Evolutionary conservation across 2,113 vertebrate genomes (phyloP).

Genomic region (Ameiurus melas): DNA sequence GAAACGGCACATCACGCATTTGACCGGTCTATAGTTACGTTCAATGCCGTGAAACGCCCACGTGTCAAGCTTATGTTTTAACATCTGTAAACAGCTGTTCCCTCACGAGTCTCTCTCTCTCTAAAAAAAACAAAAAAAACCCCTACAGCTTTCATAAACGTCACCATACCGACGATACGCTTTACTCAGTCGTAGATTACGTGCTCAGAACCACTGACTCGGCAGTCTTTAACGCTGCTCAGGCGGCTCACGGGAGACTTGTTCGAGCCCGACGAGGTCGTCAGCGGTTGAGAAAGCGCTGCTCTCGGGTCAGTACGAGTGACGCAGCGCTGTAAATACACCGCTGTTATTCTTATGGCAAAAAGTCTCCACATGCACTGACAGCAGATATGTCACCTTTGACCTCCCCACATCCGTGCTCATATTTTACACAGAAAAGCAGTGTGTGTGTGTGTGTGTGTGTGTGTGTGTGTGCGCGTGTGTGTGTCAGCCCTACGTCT

Average conservation of each 20-base stretch:
- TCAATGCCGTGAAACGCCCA: too few species aligned
- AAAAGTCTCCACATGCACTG: conserved; percentile 10
- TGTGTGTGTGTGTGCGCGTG: background rate
- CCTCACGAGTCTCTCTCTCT: too few species aligned
- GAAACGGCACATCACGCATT: too few species aligned
- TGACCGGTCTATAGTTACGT: too few species aligned
- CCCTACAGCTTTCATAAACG: too few species aligned
- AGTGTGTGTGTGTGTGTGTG: background rate
- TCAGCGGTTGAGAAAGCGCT: background rate
- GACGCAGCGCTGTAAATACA: conserved; percentile 1
- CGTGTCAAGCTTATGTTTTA: too few species aligned
- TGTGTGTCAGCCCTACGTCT: background rate
- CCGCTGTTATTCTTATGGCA: conserved; percentile 18
- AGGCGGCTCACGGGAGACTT: background rate
- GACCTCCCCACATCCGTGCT: conserved; percentile 3
- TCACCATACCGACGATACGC: too few species aligned
- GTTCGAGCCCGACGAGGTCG: background rate
- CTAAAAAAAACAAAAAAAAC: too few species aligned
- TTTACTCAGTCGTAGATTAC: too few species aligned
- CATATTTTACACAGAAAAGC: background rate
- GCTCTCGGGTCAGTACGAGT: conserved; percentile 19
- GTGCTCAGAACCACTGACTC: background rate
- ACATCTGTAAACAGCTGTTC: too few species aligned
- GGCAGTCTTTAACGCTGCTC: background rate
- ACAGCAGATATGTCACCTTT: conserved; percentile 42